phyloP scores from a whole-genome alignment of 1,140 invertebrate genomes.

The Drosophila setifemur region DNA sequence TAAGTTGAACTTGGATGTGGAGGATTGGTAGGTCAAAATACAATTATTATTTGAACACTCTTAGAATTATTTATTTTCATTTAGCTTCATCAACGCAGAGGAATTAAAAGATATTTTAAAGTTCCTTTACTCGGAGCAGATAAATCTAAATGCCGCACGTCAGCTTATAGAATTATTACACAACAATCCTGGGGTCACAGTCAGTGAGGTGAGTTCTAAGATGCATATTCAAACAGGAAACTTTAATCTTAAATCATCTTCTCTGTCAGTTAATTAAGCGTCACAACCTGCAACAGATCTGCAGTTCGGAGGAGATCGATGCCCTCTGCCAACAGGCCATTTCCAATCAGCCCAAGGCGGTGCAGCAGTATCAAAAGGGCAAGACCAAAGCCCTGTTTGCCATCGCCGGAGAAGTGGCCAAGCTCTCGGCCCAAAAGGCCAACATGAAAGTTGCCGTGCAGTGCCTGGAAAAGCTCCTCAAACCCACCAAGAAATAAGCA shows the following conservation, averaged over 20 bases:
- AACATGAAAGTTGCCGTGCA: conserved; percentile 86
- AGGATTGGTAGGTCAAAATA: conserved; percentile 82
- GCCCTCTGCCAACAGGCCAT: conserved; percentile 86
- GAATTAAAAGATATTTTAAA: conserved; percentile 86
- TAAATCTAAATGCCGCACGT: conserved; percentile 85
- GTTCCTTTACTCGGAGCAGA: conserved; percentile 84
- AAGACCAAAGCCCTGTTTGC: conserved; percentile 87
- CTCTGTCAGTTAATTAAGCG: conserved; percentile 85
- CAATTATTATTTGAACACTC: background rate
- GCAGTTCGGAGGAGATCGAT: conserved; percentile 85
- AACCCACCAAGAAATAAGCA: conserved; percentile 19
- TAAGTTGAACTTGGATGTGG: conserved; percentile 85
- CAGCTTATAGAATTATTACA: conserved; percentile 77
- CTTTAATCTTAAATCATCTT: background rate
- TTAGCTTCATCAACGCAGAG: conserved; percentile 71
- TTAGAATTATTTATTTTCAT: background rate
- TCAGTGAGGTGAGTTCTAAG: conserved; percentile 69
- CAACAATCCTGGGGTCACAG: conserved; percentile 82
- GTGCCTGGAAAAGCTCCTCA: conserved; percentile 84
- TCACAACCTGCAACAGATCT: conserved; percentile 86
- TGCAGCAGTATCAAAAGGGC: conserved; percentile 87
- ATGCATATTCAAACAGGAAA: background rate
- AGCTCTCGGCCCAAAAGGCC: conserved; percentile 85
- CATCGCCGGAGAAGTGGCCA: conserved; percentile 85
- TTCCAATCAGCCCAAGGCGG: conserved; percentile 87